Percentiles rank a stretch among this genome's conserved stretches.
Evolutionary conservation across 2,113 vertebrate species (phyloP).

Genomic region (Hirundichthys speculiger): DNA sequence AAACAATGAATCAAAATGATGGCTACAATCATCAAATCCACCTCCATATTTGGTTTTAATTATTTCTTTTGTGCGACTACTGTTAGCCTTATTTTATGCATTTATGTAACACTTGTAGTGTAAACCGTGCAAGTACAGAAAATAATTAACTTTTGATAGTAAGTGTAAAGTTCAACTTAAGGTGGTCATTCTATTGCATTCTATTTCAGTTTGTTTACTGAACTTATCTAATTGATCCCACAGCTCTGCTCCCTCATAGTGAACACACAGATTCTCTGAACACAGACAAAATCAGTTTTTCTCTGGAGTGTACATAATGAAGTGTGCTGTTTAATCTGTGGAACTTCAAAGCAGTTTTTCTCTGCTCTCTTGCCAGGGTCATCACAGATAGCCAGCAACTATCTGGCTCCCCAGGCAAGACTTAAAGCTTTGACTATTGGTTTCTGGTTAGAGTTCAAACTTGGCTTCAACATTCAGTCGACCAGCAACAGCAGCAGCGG

Average conservation of each 20-base stretch:
- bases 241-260: constrained; percentile 16
- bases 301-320: constrained; percentile 43
- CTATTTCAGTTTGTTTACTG: constrained; percentile 27
- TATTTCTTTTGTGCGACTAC: background rate
- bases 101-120: too few species aligned
- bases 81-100: background rate
- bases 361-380: constrained; percentile 82
- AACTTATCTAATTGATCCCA: constrained; percentile 37
- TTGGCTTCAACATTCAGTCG: constrained; percentile 58
- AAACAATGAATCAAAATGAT: constrained; percentile 1
- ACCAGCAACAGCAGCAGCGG: constrained; percentile 55
- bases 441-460: constrained; percentile 74
- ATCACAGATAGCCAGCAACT: constrained; percentile 78
- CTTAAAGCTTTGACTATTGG: constrained; percentile 72
- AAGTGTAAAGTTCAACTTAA: constrained; percentile 23
- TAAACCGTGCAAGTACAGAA: too few species aligned
- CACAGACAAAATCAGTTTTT: constrained; percentile 37
- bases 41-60: background rate
- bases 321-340: constrained; percentile 63
- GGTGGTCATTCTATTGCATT: constrained; percentile 9
- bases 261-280: constrained; percentile 42
- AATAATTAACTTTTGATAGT: background rate
- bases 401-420: constrained; percentile 79
- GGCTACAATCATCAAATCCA: background rate
- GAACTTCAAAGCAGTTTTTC: constrained; percentile 76